A percentile compares a stretch with the other conserved stretches of the same genome.
phyloP scores from a whole-genome alignment of 2,888 invertebrate genomes.

The Argyresthia goedartella region DNA sequence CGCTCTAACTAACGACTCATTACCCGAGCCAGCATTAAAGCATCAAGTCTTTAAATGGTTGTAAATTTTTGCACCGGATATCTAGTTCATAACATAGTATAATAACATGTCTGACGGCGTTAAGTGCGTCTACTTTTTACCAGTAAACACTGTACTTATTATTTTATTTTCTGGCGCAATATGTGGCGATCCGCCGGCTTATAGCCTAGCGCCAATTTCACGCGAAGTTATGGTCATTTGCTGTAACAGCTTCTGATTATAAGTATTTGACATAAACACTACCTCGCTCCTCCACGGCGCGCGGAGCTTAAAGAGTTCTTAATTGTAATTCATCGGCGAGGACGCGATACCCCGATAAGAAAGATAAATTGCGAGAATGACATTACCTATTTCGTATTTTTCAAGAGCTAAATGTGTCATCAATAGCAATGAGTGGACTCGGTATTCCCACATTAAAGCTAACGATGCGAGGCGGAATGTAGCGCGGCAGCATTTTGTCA shows the following conservation, averaged over 20 bases:
- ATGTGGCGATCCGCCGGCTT: neutral
- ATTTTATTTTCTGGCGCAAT: neutral
- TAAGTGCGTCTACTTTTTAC: constrained; percentile 3
- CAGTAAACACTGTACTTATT: neutral
- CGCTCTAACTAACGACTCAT: constrained; percentile 41
- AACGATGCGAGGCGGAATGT: constrained; percentile 50
- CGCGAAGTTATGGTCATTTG: constrained; percentile 2
- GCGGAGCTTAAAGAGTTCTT: too few relatives aligned
- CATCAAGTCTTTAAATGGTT: constrained; percentile 12
- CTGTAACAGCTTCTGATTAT: constrained; percentile 1
- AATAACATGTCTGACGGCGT: constrained; percentile 3
- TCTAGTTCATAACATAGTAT: constrained; percentile 13
- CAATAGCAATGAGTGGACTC: constrained; percentile 5
- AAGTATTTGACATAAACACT: constrained; percentile 3
- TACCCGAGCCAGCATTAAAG: constrained; percentile 26
- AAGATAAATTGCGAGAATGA: neutral
- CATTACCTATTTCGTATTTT: constrained; percentile 1
- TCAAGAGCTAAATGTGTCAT: neutral
- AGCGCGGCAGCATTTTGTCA: constrained; percentile 52
- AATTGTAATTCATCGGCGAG: neutral
- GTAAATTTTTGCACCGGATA: constrained; percentile 18
- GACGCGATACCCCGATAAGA: neutral
- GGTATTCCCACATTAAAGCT: constrained; percentile 31
- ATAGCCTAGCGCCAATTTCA: neutral
- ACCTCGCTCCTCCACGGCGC: neutral